Base-by-base conservation (phyloP, 2,113 vertebrate species). In the Setophaga petechia region DNA sequence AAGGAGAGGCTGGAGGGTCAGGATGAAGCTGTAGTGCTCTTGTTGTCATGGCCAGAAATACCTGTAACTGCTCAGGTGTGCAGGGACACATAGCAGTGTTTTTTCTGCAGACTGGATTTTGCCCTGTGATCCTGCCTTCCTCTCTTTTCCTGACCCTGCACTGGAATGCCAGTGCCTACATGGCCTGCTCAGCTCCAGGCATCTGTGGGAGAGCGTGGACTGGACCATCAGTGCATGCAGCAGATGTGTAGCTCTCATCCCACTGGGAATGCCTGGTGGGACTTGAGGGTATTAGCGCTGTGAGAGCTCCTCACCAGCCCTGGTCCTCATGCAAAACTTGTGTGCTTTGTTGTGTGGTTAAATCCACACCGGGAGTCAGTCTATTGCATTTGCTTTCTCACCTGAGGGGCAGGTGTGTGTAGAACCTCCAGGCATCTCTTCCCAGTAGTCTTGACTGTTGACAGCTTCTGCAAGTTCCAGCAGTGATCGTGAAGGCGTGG, bases 131-230 rank as follows among this genome's bases (percentile, higher is more conserved):
- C 71, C 67, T 88, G 25, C 24, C 9, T 25, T 75, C 23, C 75
- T 88, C 30, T 52, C 52, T 71, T 33, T 41, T 63, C 49, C 30
- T 43, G 22, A 11, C 18, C 8, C n/a, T 2, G 10, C 2, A 4
- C 9, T 46, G 52, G n/a, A 67, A 39, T 24, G 9, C 14, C 17
- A 6, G 44, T 49, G 31, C n/a, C 10, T 7, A 2, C 2, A 9
- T 66, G 41, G 12, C 52, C 37, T 51, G 65, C 73, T 44, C 28
- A 31, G 46, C 9, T 81, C 44, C 43, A 59, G 20, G 30, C 3
- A 1, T 12, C 71, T 30, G 21, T 5, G 1, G 43, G n/a, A 10
- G 18, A 59, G 12, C 0, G 0, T 4, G 4, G n/a, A 47, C 59
- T 52, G 51, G 31, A 28, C 0, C 0, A 1, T 11, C 30, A 24